phyloP scores from a whole-genome alignment of 2,797 vertebrate genomes.

The Dermochelys coriacea region DNA sequence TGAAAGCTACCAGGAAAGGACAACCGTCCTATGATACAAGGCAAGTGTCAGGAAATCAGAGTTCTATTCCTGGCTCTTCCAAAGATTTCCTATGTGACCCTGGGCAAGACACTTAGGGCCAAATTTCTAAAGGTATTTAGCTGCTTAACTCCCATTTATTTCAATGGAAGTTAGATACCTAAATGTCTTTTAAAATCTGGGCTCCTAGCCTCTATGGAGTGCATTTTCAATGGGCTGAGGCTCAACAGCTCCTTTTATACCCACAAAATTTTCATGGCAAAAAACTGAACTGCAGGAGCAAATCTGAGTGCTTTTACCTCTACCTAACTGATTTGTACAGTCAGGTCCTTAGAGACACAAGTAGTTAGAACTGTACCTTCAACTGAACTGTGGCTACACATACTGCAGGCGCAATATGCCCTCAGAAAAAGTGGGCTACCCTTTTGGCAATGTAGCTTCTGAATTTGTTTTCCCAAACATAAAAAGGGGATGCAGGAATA shows the following conservation, averaged over 20 bases:
- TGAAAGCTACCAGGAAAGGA: conserved; percentile 32
- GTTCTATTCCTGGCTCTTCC: conserved; percentile 72
- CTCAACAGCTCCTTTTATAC: conserved; percentile 49
- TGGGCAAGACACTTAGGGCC: conserved; percentile 68
- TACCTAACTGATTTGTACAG: not conserved
- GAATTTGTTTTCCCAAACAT: accelerated
- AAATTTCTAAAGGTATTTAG: not conserved
- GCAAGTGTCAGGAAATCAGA: conserved; percentile 69
- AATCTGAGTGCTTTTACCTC: not conserved
- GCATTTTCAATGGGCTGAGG: conserved; percentile 62
- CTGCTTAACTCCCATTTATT: not conserved
- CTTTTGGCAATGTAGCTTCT: not conserved
- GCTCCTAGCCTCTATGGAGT: conserved; percentile 52
- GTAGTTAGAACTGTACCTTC: not conserved
- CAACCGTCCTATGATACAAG: conserved; percentile 59
- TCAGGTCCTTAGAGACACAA: not conserved
- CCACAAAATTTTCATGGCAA: not conserved
- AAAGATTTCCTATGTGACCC: conserved; percentile 66
- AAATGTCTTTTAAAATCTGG: no score
- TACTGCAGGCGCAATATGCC: accelerated
- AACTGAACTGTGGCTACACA: not conserved
- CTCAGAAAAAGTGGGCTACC: not conserved
- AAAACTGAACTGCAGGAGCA: conserved; percentile 25
- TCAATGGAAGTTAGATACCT: not conserved
- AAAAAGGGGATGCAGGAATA: not conserved